phyloP scores from a whole-genome alignment of 2,888 invertebrate genomes.

The Dryomyza anilis region DNA sequence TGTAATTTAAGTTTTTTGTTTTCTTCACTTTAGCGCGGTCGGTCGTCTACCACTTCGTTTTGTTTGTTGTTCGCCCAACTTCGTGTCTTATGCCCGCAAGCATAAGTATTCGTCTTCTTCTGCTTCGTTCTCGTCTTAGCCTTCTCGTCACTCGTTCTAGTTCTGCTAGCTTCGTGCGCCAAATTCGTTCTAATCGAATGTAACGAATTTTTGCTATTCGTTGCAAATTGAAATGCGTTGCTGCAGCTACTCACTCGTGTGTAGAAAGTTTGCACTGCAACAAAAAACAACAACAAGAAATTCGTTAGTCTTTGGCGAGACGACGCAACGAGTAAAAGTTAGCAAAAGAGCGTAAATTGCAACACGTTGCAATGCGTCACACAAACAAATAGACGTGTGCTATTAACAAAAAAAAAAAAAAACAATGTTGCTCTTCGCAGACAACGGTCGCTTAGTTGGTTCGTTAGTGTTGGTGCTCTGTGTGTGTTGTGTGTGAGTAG shows the following conservation, averaged over 20 bases:
- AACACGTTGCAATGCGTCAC: too few species aligned
- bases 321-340: neutral
- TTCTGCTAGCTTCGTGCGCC: neutral
- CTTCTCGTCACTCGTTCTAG: neutral
- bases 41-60: neutral
- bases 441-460: too few species aligned
- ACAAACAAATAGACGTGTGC: too few species aligned
- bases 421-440: too few species aligned
- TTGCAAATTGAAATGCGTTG: constrained; percentile 6
- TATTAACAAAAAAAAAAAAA: too few species aligned
- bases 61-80: too few species aligned
- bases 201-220: constrained; percentile 13
- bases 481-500: too few species aligned
- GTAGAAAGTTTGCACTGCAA: too few species aligned
- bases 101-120: neutral
- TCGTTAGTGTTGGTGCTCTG: too few species aligned
- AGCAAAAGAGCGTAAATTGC: neutral
- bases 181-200: neutral
- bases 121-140: neutral
- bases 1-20: neutral
- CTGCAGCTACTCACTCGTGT: too few species aligned
- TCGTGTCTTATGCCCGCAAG: neutral
- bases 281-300: neutral
- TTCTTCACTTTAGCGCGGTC: neutral
- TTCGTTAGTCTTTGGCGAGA: neutral